These are phyloP conservation scores for Uria lomvia DNA, from an alignment of 2,113 vertebrate genomes.

Conservation along the genomic window DNA sequence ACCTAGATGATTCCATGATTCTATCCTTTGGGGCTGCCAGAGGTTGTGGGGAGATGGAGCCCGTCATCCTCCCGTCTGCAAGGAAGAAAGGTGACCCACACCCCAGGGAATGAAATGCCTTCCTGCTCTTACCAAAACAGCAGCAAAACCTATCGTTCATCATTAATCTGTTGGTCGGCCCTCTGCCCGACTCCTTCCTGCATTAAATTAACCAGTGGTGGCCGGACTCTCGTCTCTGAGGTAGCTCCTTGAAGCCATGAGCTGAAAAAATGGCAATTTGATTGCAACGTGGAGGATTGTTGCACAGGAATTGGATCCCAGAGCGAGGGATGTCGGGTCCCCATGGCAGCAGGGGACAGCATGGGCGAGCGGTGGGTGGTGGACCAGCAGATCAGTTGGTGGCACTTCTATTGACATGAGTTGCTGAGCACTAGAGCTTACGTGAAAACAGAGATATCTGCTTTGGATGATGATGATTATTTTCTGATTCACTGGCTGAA, in stretches of 20 bases:
- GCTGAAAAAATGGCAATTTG: not conserved
- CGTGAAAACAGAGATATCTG: not conserved
- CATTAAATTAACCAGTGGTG: not conserved
- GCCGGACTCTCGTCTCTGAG: not conserved
- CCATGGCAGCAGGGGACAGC: not conserved
- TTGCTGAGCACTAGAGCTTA: not conserved
- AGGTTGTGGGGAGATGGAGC: not conserved
- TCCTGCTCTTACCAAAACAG: not conserved
- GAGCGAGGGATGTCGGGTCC: not conserved
- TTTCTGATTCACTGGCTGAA: not conserved
- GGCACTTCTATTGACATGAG: not conserved
- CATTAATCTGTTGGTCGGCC: not conserved
- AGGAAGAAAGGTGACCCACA: not conserved
- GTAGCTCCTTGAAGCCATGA: not conserved
- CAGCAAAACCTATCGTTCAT: not conserved
- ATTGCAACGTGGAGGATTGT: not conserved
- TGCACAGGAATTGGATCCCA: not conserved
- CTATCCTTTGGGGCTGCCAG: no score
- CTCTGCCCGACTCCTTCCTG: not conserved
- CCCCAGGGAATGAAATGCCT: not conserved
- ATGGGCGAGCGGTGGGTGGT: not conserved
- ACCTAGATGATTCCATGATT: not conserved
- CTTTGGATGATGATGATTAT: not conserved
- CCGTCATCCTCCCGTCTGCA: not conserved
- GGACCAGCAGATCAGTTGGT: not conserved